Conservation (phyloP, 2,113 vertebrate species). For the Pedionomus torquatus region DNA sequence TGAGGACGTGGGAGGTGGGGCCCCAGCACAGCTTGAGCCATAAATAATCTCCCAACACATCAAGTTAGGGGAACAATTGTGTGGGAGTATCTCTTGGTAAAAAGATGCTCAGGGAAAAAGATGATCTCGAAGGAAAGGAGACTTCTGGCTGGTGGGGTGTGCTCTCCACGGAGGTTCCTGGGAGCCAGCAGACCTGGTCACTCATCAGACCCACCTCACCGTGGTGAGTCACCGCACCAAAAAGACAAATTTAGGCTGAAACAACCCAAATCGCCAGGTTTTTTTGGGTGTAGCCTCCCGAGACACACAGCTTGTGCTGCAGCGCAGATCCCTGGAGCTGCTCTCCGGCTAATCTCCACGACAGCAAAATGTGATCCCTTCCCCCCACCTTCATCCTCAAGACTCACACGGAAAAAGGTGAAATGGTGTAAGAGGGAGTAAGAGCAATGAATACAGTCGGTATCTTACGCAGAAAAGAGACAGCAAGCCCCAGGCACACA, state of each 20-base stretch:
- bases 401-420: neutral
- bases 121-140: constrained; percentile 10
- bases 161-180: neutral
- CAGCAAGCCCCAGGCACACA: neutral
- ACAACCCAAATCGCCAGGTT: neutral
- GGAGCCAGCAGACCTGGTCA: neutral
- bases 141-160: neutral
- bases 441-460: neutral
- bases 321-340: neutral
- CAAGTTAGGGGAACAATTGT: constrained; percentile 42
- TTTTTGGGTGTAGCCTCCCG: neutral
- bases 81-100: constrained; percentile 45
- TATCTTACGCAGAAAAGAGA: neutral
- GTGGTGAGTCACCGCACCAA: neutral
- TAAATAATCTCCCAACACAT: constrained; percentile 55
- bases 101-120: constrained; percentile 3
- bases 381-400: neutral
- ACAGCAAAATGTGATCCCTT: neutral
- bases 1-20: constrained; percentile 1
- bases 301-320: neutral
- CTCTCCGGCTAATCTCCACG: neutral
- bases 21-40: constrained; percentile 40
- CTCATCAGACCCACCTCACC: neutral
- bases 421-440: neutral
- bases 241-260: neutral